Conservation (phyloP, 2,113 vertebrate genomes). For the Pollachius pollachius region DNA sequence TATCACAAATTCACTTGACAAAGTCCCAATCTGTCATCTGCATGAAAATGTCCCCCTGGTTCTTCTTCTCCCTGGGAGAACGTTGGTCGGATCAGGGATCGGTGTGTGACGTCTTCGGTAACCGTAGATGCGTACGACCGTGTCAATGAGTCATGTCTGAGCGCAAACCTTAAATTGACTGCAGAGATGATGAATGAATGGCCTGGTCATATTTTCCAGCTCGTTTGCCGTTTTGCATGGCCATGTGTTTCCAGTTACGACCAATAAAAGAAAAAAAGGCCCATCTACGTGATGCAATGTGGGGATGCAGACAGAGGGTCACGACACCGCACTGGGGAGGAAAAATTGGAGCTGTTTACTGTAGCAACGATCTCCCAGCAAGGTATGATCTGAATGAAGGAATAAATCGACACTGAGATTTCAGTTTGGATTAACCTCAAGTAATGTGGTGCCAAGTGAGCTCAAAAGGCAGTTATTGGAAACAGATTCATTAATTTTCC, state of each 20-base stretch:
- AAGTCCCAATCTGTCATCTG: too few species aligned
- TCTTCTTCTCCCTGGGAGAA: too few species aligned
- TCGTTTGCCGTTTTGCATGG: conserved; percentile 37
- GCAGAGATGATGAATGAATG: conserved; percentile 38
- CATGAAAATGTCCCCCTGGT: too few species aligned
- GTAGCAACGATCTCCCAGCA: neutral
- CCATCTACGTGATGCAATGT: conserved; percentile 22
- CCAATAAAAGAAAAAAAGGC: conserved; percentile 18
- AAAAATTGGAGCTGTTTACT: conserved; percentile 37
- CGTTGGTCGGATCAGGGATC: too few species aligned
- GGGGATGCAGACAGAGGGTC: conserved; percentile 7
- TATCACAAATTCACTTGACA: too few species aligned
- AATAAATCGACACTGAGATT: too few species aligned
- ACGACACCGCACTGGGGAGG: neutral
- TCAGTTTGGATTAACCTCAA: too few species aligned
- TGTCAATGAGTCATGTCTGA: conserved; percentile 29
- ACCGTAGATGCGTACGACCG: conserved; percentile 2
- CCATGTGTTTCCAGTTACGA: conserved; percentile 51
- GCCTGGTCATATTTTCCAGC: conserved; percentile 40
- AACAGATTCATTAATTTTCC: too few species aligned
- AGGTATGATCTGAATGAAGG: too few species aligned
- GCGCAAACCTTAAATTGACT: conserved; percentile 13
- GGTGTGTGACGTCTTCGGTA: neutral
- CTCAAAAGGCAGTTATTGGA: too few species aligned
- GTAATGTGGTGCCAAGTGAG: too few species aligned